Base-by-base conservation (phyloP, 2,888 invertebrate species). In the Morinoia aosen region DNA sequence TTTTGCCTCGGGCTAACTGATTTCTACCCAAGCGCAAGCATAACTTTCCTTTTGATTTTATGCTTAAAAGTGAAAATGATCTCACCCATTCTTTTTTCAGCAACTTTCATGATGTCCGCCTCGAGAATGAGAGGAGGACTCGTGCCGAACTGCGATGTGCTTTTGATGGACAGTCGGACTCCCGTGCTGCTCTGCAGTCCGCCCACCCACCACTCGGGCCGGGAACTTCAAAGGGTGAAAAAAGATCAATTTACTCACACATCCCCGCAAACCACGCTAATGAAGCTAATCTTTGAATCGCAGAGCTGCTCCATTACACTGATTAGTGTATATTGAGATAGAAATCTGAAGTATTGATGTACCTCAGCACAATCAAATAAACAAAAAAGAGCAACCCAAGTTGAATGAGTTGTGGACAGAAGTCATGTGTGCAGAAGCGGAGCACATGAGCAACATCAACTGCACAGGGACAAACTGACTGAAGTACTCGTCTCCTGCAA, bases 71-170 rank as follows among this genome's bases (percentile, higher is more conserved):
- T 10, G 10, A 33, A 25, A 33, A 33, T 33, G 2, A 11, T 90
- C 95, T 96, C 16, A 96, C 96, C 96, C 96, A 96, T 96, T 57
- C 96, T 58, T 40, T 96, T 96, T 76, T 96, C 96, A 33, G 96
- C 96, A 10, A 96, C 96, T 76, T 96, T 96, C 96, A 96, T 96
- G 88, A 96, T 96, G 58, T 96, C 96, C 0, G 96, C 96, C 88
- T 96, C 96, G 39, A 96, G 95, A 58, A 48, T 95, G 40, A 96
- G 94, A 14, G 91, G 90, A 33, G 58, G 58, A 64, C 96, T 96
- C 33, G 76, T 58, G 11, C 96, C 96, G 48, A 64, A 94, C n/a
- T 48, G 61, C 88, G 95, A 95, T n/a, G 88, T 88, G 61, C 96
- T 96, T 33, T 91, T 33, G 11, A 96, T 88, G 39, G 94, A 95